phyloP scores from a whole-genome alignment of 2,113 vertebrate genomes.

The Lycocorax pyrrhopterus region DNA sequence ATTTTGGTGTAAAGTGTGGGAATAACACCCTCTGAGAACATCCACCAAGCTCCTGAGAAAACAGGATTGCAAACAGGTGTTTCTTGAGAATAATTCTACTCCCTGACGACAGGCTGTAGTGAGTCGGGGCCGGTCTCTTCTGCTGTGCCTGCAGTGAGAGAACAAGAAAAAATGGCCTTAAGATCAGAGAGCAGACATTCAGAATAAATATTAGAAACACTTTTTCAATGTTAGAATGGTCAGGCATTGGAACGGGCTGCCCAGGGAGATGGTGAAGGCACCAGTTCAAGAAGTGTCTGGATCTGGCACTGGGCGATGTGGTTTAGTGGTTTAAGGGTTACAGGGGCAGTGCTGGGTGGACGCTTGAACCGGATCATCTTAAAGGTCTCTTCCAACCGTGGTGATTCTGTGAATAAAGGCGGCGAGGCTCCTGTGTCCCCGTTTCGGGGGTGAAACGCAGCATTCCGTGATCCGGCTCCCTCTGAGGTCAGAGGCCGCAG shows the following conservation, averaged over 20 bases:
- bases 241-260: background rate
- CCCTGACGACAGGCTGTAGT: accelerated
- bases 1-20: accelerated
- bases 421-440: background rate
- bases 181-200: background rate
- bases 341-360: background rate
- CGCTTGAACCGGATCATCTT: background rate
- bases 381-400: background rate
- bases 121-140: background rate
- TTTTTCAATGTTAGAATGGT: background rate
- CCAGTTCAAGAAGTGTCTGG: background rate
- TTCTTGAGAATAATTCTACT: background rate
- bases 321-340: background rate
- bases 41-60: accelerated
- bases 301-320: background rate
- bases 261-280: too few relatives aligned
- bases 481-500: too few relatives aligned
- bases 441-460: accelerated
- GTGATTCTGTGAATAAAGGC: background rate
- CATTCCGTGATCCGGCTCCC: too few relatives aligned
- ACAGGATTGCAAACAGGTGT: accelerated
- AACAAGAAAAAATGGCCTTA: background rate
- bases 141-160: too few relatives aligned
- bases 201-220: background rate
- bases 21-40: background rate